phyloP scores from a whole-genome alignment of 2,113 vertebrate species.

The Xiphorhynchus elegans region DNA sequence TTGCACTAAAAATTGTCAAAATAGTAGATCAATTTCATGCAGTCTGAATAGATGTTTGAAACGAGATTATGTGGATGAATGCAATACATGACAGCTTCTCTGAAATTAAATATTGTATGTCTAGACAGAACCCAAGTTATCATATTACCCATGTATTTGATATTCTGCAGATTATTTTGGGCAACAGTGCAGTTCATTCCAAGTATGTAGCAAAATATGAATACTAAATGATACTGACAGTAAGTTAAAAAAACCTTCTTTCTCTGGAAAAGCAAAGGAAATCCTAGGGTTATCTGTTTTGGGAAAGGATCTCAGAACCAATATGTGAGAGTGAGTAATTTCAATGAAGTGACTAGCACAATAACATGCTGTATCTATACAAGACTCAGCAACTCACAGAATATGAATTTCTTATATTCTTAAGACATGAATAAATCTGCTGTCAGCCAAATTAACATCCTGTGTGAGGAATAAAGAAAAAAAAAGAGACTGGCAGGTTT shows the following conservation, averaged over 20 bases:
- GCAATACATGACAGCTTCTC: background rate
- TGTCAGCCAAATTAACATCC: background rate
- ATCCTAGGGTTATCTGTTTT: background rate
- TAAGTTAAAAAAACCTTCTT: background rate
- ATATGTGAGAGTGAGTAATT: background rate
- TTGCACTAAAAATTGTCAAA: constrained; percentile 28
- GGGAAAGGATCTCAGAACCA: background rate
- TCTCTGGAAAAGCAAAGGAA: background rate
- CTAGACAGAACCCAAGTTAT: background rate
- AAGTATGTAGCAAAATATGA: background rate
- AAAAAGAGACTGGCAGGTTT: background rate
- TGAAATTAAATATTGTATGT: background rate
- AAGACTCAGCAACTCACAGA: background rate
- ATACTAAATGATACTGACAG: background rate
- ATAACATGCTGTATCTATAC: background rate
- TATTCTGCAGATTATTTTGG: background rate
- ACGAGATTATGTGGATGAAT: background rate
- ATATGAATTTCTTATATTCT: background rate
- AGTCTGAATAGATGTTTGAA: background rate
- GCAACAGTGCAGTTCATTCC: background rate
- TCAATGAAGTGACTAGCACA: background rate
- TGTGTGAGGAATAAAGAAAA: background rate
- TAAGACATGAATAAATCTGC: background rate
- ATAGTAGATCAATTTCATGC: background rate
- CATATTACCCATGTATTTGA: background rate